Percentiles rank a stretch among this genome's conserved stretches.
Conservation (phyloP, 2,797 vertebrate species). For the Crocodylus rhombifer region DNA sequence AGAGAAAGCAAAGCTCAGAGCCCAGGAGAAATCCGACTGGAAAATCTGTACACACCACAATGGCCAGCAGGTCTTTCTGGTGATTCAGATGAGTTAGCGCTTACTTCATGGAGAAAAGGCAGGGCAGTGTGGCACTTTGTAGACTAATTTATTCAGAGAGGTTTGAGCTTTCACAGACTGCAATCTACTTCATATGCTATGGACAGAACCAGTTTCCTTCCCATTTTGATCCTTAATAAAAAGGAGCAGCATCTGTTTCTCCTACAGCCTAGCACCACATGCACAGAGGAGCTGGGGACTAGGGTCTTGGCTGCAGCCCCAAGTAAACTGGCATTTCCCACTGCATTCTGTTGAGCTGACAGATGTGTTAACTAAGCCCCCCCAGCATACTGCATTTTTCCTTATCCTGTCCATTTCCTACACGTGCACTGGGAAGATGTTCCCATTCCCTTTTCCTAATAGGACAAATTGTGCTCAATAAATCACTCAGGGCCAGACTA, state of each 20-base stretch:
- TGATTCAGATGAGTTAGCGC: background rate
- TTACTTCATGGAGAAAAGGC: background rate
- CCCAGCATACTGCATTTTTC: background rate
- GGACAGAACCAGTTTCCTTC: background rate
- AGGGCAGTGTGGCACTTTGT: background rate
- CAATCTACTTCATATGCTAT: no score
- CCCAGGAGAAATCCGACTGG: background rate
- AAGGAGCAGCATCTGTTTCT: background rate
- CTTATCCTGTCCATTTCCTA: background rate
- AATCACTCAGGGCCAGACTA: background rate
- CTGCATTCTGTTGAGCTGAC: background rate
- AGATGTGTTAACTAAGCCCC: background rate
- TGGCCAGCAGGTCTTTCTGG: background rate
- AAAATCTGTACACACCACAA: background rate
- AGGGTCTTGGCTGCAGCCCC: background rate
- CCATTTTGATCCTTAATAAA: background rate
- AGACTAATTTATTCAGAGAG: no score
- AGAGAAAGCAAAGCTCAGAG: background rate
- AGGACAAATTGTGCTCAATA: background rate
- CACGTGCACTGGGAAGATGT: background rate
- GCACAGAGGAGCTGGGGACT: background rate
- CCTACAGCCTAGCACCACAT: background rate
- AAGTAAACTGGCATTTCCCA: background rate
- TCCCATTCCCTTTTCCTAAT: background rate
- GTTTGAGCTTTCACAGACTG: no score